Evolutionary conservation across 2,113 vertebrate species (phyloP).

Genomic region (Hippocampus mohnikei): DNA sequence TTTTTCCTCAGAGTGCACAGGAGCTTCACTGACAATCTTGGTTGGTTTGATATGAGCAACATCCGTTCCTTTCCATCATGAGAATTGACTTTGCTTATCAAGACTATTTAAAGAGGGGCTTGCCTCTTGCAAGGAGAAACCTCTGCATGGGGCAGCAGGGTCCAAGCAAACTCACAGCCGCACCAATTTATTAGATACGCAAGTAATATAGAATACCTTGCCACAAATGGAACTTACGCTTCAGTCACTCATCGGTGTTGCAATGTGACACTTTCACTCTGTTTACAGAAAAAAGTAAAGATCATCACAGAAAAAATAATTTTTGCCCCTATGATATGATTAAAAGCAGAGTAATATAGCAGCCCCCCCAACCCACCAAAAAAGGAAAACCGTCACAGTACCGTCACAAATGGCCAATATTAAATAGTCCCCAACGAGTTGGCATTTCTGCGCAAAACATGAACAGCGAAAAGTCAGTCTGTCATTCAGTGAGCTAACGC

Average conservation of each 20-base stretch:
- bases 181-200: neutral
- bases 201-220: neutral
- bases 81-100: slow-evolving; percentile 21
- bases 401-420: slow-evolving; percentile 7
- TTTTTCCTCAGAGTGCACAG: neutral
- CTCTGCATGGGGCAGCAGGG: neutral
- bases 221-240: neutral
- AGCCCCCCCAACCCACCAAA: slow-evolving; percentile 12
- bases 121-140: slow-evolving; percentile 47
- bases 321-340: slow-evolving; percentile 37
- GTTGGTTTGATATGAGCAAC: slow-evolving; percentile 3
- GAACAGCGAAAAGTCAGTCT: too few relatives aligned
- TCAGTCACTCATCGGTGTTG: neutral
- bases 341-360: slow-evolving; percentile 27
- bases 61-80: slow-evolving; percentile 46
- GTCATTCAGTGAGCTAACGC: too few relatives aligned
- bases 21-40: neutral
- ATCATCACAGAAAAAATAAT: slow-evolving; percentile 3
- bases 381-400: slow-evolving; percentile 4
- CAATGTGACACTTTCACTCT: neutral
- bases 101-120: slow-evolving; percentile 56
- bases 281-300: slow-evolving; percentile 24
- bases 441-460: too few relatives aligned
- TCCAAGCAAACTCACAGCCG: neutral
- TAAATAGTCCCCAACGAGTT: neutral